Evolutionary conservation across 2,888 invertebrate species (phyloP).

Genomic region (Diploptera punctata): DNA sequence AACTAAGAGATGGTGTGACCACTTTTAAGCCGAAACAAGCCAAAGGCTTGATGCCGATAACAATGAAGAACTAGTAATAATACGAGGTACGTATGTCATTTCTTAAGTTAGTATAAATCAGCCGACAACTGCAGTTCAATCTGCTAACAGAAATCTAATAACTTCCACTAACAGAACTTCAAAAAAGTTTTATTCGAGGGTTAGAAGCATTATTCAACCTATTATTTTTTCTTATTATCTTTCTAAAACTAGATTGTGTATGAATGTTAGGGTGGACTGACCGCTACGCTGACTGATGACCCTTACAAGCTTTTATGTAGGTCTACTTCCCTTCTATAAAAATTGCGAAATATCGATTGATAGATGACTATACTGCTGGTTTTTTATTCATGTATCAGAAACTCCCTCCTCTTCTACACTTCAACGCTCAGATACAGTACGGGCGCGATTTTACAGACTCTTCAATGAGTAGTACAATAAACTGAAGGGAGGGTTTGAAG

Average conservation of each 20-base stretch:
- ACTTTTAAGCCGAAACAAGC: too few relatives aligned
- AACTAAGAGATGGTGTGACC: too few relatives aligned
- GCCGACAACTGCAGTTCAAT: too few relatives aligned
- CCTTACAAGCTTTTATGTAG: neutral
- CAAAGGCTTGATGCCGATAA: too few relatives aligned
- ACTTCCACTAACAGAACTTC: neutral
- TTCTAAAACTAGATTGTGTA: neutral
- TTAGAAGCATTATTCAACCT: neutral
- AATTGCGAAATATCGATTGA: conserved; percentile 19
- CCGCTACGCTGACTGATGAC: conserved; percentile 4
- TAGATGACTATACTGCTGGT: neutral
- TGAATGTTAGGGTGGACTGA: neutral
- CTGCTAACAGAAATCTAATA: neutral
- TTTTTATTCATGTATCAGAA: neutral
- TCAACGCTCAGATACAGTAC: neutral
- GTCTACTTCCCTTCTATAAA: neutral
- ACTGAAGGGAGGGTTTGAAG: neutral
- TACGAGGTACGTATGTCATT: too few relatives aligned
- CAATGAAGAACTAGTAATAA: too few relatives aligned
- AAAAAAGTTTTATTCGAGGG: neutral
- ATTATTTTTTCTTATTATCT: neutral
- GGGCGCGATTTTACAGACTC: conserved; percentile 11
- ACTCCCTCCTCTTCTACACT: conserved; percentile 3
- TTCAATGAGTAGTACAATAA: conserved; percentile 10
- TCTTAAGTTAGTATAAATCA: too few relatives aligned